Conservation (phyloP, 2,797 vertebrate genomes). For the Enteromius argenteus region DNA sequence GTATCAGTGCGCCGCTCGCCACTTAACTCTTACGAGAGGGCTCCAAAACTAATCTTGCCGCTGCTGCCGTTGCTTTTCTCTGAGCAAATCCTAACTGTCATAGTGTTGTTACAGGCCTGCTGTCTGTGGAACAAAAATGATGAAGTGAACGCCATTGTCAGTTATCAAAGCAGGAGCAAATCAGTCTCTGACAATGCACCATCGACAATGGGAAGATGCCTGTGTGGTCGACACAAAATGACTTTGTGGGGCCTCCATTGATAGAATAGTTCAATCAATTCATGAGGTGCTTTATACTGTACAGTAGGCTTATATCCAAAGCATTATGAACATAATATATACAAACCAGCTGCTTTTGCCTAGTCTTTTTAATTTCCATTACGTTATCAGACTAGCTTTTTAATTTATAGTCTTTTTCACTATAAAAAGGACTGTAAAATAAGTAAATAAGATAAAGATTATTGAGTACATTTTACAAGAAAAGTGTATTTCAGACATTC, state of each 20-base stretch:
- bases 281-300: background rate
- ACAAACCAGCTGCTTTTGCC: background rate
- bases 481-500: background rate
- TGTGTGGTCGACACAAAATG: slow-evolving; percentile 67
- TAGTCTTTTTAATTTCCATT: background rate
- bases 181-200: slow-evolving; percentile 38
- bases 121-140: slow-evolving; percentile 40
- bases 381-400: background rate
- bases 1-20: slow-evolving; percentile 64
- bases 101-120: slow-evolving; percentile 33
- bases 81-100: slow-evolving; percentile 28
- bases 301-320: background rate
- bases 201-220: slow-evolving; percentile 3
- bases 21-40: slow-evolving; percentile 63
- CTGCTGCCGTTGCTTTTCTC: slow-evolving; percentile 44
- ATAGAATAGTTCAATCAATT: slow-evolving; percentile 10
- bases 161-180: slow-evolving; percentile 5
- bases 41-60: slow-evolving; percentile 58
- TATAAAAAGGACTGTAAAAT: background rate
- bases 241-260: background rate
- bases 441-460: background rate
- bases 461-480: background rate
- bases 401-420: background rate
- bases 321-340: background rate
- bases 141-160: slow-evolving; percentile 26